Evolutionary conservation across 1,140 invertebrate genomes (phyloP), one percentile per base, ranked within the genome.

Genomic region (Bombus ignitus): DNA sequence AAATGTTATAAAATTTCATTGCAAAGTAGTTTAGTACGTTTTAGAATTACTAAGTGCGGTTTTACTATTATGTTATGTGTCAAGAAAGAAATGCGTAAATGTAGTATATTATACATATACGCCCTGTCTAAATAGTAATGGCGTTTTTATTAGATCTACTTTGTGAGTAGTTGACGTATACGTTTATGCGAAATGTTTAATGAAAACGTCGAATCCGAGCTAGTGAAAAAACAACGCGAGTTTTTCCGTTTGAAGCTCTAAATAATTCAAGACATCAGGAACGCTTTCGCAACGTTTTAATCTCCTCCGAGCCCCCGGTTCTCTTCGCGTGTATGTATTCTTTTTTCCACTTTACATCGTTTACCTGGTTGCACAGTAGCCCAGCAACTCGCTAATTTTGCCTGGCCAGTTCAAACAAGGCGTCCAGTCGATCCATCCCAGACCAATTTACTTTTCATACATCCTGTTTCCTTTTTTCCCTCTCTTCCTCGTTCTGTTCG

Each of bases 391-490:
- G n/a, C 39, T 80, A 70, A 80, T 70, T 80, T 70, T 28, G 32
- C 42, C 9, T 9, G 6, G 65, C 22, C 10, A 80, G 25, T 53
- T 44, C 65, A 80, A 80, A 80, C 78, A 53, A 44, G 22, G 66
- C 47, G 62, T 66, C 25, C 39, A 37, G 62, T 12, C 42, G 32
- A 47, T 35, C 2, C 32, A 35, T 44, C 37, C 22, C 32, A 70
- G 35, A 22, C 32, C 22, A 47, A 66, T 66, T 83, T 65, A n/a
- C 72, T 44, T 83, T 75, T 53, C 71, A 39, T 62, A 66, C 15
- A 32, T 25, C 15, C 15, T 37, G 12, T 53, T 83, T 76, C 13
- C 15, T 18, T 44, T 15, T 76, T 57, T 57, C 15, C 15, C 22
- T 12, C 47, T 15, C 22, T 66, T 18, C 32, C 15, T 66, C 65